Conservation (phyloP, 53 echinoderm and acorn worm genomes). For the Henricia sp. region DNA sequence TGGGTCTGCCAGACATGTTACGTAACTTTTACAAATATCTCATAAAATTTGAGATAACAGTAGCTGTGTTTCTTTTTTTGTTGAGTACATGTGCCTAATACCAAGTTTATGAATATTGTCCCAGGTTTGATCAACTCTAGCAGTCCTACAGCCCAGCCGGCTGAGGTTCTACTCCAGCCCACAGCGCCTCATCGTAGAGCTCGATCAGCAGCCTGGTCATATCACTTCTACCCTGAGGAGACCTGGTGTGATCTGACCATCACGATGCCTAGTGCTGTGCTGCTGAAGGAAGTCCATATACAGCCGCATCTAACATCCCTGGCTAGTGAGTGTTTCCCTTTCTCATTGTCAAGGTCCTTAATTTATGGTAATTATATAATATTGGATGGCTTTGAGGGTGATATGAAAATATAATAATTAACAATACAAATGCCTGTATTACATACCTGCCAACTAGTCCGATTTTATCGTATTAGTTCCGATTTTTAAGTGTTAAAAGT, state of each 20-base stretch:
- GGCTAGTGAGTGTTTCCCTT: constrained; percentile 78
- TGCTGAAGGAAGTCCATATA: constrained; percentile 93
- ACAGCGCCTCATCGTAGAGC: constrained; percentile 90
- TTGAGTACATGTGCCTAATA: neutral
- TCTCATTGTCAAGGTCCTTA: too few species aligned
- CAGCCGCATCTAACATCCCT: constrained; percentile 91
- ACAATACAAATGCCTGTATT: too few species aligned
- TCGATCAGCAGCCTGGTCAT: constrained; percentile 96
- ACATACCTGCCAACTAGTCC: too few species aligned
- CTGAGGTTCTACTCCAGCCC: constrained; percentile 91
- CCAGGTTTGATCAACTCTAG: constrained; percentile 87
- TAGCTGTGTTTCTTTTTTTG: neutral
- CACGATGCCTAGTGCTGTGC: constrained; percentile 88
- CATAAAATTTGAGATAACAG: too few species aligned
- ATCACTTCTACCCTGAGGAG: constrained; percentile 98
- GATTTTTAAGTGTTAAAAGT: too few species aligned
- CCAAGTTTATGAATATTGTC: neutral
- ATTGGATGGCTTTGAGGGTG: too few species aligned
- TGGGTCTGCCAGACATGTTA: too few species aligned
- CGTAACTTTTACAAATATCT: too few species aligned
- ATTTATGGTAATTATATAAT: too few species aligned
- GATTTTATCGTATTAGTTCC: too few species aligned
- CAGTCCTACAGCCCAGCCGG: constrained; percentile 91
- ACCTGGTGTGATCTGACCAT: constrained; percentile 98
- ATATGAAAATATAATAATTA: too few species aligned